Conservation (phyloP, 1,140 invertebrate genomes). For the Cyclina sinensis region DNA sequence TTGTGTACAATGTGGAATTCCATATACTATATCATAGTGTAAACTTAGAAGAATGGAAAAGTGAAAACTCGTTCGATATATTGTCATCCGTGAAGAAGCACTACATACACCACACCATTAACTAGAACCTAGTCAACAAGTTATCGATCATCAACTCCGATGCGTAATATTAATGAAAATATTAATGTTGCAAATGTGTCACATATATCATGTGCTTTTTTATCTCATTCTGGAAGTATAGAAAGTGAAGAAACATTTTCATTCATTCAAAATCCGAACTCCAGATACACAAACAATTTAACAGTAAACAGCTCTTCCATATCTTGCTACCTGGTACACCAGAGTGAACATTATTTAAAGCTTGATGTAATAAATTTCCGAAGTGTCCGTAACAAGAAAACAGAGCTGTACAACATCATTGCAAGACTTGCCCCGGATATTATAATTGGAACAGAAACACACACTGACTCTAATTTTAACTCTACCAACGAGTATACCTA, state of each 20-base stretch:
- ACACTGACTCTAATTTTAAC: background rate
- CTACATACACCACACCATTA: background rate
- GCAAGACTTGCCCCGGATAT: background rate
- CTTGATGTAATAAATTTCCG: constrained; percentile 17
- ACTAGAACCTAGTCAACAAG: background rate
- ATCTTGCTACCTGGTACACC: too few species aligned
- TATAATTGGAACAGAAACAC: background rate
- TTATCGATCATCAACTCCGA: background rate
- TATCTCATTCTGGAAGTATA: too few species aligned
- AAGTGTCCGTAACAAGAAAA: constrained; percentile 5
- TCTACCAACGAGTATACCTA: background rate
- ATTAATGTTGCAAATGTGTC: background rate
- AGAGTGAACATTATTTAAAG: too few species aligned
- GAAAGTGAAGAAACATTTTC: too few species aligned
- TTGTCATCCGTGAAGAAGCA: too few species aligned
- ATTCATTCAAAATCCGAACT: too few species aligned
- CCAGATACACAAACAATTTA: too few species aligned
- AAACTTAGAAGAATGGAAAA: too few species aligned
- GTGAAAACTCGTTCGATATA: too few species aligned
- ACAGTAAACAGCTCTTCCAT: too few species aligned
- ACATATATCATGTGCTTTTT: too few species aligned
- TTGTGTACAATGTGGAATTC: constrained; percentile 19
- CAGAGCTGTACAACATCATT: background rate
- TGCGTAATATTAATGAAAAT: background rate
- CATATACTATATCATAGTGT: too few species aligned